Base-by-base conservation (phyloP, 2,113 vertebrate genomes). In the Perca schrenkii region DNA sequence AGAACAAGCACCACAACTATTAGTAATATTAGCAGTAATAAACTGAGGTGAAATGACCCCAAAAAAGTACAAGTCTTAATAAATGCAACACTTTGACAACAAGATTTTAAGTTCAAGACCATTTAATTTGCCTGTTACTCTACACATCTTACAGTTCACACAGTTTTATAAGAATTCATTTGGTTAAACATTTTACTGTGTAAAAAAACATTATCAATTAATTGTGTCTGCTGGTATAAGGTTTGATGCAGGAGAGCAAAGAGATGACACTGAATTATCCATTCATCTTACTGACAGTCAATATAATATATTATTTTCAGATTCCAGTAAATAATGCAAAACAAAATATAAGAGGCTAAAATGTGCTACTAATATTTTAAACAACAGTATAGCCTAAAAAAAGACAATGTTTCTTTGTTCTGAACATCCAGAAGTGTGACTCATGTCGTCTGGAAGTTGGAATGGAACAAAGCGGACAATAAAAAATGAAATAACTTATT, bases 401-500 rank as follows among this genome's bases (percentile, higher is more conserved):
- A 71, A 70, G 21, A 66, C 16, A 11, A n/a, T 15, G 21, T 58
- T 0, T 69, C n/a, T 46, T 57, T n/a, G 40, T 71, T 76, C 78
- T 67, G 68, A 82, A 70, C 80, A 60, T 76, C 84, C 90, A 90
- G 84, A 86, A 83, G 84, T 87, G 82, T 75, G 75, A 86, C 74
- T 86, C 79, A 70, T 6, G 46, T 49, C 31, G 22, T 79, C 87
- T 83, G 77, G 84, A 88, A 84, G 77, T 49, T 65, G 36, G 68
- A 82, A 72, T 43, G 11, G 54, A 85, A 79, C 61, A 82, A 87
- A 84, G 73, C 8, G 8, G 64, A 86, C 43, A 80, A 85, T 78
- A 78, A 84, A 86, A 84, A 88, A 86, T 60, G 71, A 70, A 94
- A 93, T 93, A 90, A 92, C 58, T 92, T 92, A 92, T 66, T 72